phyloP scores from a whole-genome alignment of 1,140 invertebrate genomes.

The Lysiphlebus fabarum region DNA sequence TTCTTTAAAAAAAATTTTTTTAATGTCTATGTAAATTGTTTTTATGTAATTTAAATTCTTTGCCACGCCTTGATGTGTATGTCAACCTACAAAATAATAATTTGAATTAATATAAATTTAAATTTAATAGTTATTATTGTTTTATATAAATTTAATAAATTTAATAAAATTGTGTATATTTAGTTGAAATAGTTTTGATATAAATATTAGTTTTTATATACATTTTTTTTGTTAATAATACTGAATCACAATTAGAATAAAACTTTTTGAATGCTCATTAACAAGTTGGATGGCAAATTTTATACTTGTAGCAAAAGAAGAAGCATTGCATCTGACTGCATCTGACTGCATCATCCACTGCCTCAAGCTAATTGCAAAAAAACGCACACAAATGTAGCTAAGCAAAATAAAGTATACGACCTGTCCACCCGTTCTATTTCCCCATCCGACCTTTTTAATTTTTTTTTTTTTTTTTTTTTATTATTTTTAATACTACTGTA shows the following conservation, averaged over 20 bases:
- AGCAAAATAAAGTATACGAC: slow-evolving; percentile 14
- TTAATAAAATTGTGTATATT: too few relatives aligned
- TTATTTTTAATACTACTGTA: neutral
- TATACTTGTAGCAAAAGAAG: neutral
- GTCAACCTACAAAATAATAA: too few relatives aligned
- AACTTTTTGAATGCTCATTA: slow-evolving; percentile 14
- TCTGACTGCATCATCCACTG: neutral
- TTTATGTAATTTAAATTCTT: neutral
- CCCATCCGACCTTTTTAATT: slow-evolving; percentile 3
- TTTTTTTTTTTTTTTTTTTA: slow-evolving; percentile 15
- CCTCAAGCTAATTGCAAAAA: slow-evolving; percentile 19
- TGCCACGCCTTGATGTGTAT: too few relatives aligned
- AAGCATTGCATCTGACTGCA: slow-evolving; percentile 19
- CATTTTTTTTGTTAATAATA: slow-evolving; percentile 8
- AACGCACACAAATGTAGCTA: slow-evolving; percentile 17
- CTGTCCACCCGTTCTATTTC: slow-evolving; percentile 17
- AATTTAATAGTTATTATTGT: too few relatives aligned
- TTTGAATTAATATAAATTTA: too few relatives aligned
- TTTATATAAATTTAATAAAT: too few relatives aligned
- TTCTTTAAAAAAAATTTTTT: slow-evolving; percentile 9
- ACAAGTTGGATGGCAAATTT: slow-evolving; percentile 13
- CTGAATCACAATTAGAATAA: slow-evolving; percentile 16
- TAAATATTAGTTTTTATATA: too few relatives aligned
- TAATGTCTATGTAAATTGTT: slow-evolving; percentile 32
- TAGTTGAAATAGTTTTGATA: too few relatives aligned